Base-by-base conservation (phyloP, 37 sponge, comb jelly and placozoan species). In the Beroe forskalii region DNA sequence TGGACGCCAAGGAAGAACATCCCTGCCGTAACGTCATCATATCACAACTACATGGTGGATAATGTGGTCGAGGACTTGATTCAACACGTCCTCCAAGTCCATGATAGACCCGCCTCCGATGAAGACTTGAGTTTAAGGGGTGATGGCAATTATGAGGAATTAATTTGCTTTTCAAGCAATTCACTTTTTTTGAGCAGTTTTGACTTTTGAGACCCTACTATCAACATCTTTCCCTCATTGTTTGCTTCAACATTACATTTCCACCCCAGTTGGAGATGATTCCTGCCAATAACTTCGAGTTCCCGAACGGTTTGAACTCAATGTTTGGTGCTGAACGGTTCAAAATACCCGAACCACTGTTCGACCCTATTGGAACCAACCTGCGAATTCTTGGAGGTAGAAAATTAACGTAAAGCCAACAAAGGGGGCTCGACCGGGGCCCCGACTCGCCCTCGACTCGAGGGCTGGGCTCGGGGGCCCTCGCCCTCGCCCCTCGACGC, bases 241-340 rank as follows among this genome's bases (percentile, higher is more conserved):
- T n/a, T n/a, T n/a, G n/a, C n/a, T n/a, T n/a, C n/a, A n/a, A n/a
- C n/a, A n/a, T n/a, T n/a, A n/a, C n/a, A n/a, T n/a, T n/a, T n/a
- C 20, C 19, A 42, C 30, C 35, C 35, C 55, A 80, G 86, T 37
- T 80, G 28, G 35, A 80, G 25, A 80, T 80, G 86, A 90, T 90
- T 25, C 90, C 90, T 23, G 64, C 63, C 6, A 90, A 14, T 9
- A 38, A 31, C 25, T 90, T 40, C 28, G 95, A 96, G 92, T 98
- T 98, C 67, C 96, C 97, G 42, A 95, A 96, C 89, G 99, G 99
- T 27, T 96, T 94, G 91, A 95, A 92, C 32, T 23, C 92, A 38
- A 92, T 92, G 43, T 92, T 95, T 32, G 93, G 94, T 38, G 89
- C 94, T 0, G 99, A 98, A 89, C 93, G 95, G 62, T 98, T 96